phyloP scores from a whole-genome alignment of 2,797 vertebrate genomes.

The Hydrolagus colliei region DNA sequence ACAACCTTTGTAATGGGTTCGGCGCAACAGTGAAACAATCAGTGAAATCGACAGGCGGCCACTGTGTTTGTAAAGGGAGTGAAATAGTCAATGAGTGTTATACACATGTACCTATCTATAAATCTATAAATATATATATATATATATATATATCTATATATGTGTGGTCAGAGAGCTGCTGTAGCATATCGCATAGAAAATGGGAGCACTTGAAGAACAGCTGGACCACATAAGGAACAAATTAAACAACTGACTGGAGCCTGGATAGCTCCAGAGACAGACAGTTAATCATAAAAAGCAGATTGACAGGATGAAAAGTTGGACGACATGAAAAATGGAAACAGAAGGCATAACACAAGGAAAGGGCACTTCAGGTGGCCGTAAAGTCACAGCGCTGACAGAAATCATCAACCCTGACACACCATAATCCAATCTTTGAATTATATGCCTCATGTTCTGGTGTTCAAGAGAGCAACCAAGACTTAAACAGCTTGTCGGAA shows the following conservation, averaged over 20 bases:
- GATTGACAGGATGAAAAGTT: constrained; percentile 77
- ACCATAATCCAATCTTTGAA: constrained; percentile 65
- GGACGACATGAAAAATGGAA: constrained; percentile 76
- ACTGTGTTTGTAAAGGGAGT: no score
- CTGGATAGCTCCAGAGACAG: constrained; percentile 65
- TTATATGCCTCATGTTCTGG: constrained; percentile 57
- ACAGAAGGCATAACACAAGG: constrained; percentile 71
- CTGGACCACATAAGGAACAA: constrained; percentile 73
- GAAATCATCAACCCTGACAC: constrained; percentile 72
- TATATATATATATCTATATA: no score
- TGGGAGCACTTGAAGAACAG: constrained; percentile 66
- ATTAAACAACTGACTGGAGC: constrained; percentile 70
- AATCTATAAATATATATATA: no score
- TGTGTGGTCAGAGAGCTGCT: no score
- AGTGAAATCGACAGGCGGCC: neutral
- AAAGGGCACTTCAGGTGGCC: constrained; percentile 42
- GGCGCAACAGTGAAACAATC: no score
- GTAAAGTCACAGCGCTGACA: constrained; percentile 62
- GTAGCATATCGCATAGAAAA: neutral
- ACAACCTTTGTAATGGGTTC: neutral
- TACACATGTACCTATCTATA: no score
- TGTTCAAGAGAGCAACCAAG: constrained; percentile 54
- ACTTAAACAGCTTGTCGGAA: neutral
- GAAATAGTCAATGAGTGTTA: no score
- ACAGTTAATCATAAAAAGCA: constrained; percentile 75